phyloP scores from a whole-genome alignment of 2,113 vertebrate genomes.

The Petrocephalus zakoni region DNA sequence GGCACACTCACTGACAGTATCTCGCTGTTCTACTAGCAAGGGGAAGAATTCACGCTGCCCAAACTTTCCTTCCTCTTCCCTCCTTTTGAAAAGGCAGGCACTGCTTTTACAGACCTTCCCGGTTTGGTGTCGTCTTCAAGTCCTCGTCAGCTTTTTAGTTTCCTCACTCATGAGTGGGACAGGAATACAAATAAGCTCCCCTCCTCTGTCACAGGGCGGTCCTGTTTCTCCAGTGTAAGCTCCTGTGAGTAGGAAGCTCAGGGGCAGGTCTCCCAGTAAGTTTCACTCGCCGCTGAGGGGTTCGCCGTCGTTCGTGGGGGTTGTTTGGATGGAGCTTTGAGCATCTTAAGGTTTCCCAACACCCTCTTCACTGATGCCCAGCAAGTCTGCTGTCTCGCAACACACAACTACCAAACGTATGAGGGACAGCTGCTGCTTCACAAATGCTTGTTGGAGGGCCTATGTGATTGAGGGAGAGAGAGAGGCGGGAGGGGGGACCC shows the following conservation, averaged over 20 bases:
- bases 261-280: neutral
- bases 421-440: constrained; percentile 63
- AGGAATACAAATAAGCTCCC: neutral
- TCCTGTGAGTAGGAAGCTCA: neutral
- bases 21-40: neutral
- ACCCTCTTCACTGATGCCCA: constrained; percentile 46
- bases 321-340: neutral
- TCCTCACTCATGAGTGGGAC: neutral
- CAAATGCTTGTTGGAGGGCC: constrained; percentile 63
- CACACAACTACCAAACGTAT: constrained; percentile 51
- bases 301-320: neutral
- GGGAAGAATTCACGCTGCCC: neutral
- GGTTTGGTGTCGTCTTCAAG: neutral
- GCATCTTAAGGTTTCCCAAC: constrained; percentile 32
- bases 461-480: constrained; percentile 60
- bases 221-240: constrained; percentile 25
- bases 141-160: neutral
- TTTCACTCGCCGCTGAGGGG: neutral
- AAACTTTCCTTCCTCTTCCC: neutral
- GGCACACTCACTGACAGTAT: neutral
- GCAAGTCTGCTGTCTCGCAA: constrained; percentile 53
- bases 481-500: constrained; percentile 58
- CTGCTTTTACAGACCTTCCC: neutral
- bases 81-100: neutral
- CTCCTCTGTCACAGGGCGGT: constrained; percentile 39